Evolutionary conservation across 2,113 vertebrate species (phyloP), one percentile per base, ranked within the genome.

Genomic region (Euleptes europaea): DNA sequence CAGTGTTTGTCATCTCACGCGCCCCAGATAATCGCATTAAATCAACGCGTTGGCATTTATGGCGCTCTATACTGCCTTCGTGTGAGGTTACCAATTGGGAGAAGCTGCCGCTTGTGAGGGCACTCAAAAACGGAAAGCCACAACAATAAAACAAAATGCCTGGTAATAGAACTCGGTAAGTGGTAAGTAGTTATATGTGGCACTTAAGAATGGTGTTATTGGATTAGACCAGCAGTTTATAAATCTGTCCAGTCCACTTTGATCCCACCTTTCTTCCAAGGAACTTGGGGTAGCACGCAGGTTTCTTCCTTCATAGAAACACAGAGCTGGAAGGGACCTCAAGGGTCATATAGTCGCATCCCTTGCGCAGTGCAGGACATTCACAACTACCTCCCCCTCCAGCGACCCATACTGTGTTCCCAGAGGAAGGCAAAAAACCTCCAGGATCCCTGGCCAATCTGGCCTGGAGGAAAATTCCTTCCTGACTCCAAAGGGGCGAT

Each of bases 1-100:
- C 19, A 10, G 66, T 2, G 72, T 42, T 44, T 78, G 47, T 28
- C 57, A 70, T 78, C 69, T 42, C 35, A 15, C 33, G 14, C 14
- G 78, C 44, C 63, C 74, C 35, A 14, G 65, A 69, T 54, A 40
- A 57, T 57, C 8, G n/a, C 63, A 69, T 33, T 84, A 77, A 77
- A 77, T 84, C 83, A 78, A 69, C 47, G 4, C 26, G 10, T 31
- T 70, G 65, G 15, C 74, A 66, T 84, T 84, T 78, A 78, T 42
- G 47, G 33, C 2, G 10, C 60, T 2, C 26, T 70, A 54, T 42
- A 69, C 65, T 54, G 63, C 35, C 12, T 5, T 78, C 83, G 38
- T 21, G 35, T 54, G 26, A 42, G 74, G 65, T 57, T 57, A 42
- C 54, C 47, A 15, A 40, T 66, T 54, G 35, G 63, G 63, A 84